Evolutionary conservation across 1,140 invertebrate species (phyloP), one percentile per base, ranked within the genome.

Genomic region (Leptoteleia sp.): DNA sequence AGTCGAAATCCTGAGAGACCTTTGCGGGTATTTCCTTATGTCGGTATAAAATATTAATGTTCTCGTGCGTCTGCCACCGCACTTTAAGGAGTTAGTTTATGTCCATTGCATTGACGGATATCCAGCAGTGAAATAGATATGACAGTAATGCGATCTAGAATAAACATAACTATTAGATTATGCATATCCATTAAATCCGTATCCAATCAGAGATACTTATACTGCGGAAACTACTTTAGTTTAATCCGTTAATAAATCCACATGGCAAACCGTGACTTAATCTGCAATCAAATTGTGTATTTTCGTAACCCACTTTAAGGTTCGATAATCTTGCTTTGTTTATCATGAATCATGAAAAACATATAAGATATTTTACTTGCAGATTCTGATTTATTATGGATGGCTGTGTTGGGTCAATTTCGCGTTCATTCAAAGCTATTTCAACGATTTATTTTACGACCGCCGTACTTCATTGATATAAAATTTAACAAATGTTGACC

Each of bases 131-230:
- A 15, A 55, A 64, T 47, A 43, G 37, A 17, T 55, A 38, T 38
- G 57, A 47, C 48, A 40, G 13, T 40, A 55, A 57, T 42, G 25
- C 29, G 19, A 59, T 48, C 12, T 50, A 57, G 50, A 64, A 50
- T 73, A 73, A 65, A 64, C 70, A 59, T 50, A 43, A 59, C 59
- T 59, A 50, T 73, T 59, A 50, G 25, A 9, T 2, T 33, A 73
- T 55, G 50, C 25, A 48, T 47, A 64, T 54, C 29, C 31, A 54
- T 54, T 54, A 43, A 62, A 31, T 38, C 25, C 22, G 16, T 19
- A 54, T 11, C 19, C 43, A 54, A 54, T 43, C 27, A 43, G 15
- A 22, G 11, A 8, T 54, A 54, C 27, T 65, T 65, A 43, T 35
- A 29, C 22, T 37, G 4, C 15, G 15, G 27, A 45, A 65, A 31